Evolutionary conservation across 1,140 invertebrate genomes (phyloP).

Genomic region (Akabosia matsudoensis): DNA sequence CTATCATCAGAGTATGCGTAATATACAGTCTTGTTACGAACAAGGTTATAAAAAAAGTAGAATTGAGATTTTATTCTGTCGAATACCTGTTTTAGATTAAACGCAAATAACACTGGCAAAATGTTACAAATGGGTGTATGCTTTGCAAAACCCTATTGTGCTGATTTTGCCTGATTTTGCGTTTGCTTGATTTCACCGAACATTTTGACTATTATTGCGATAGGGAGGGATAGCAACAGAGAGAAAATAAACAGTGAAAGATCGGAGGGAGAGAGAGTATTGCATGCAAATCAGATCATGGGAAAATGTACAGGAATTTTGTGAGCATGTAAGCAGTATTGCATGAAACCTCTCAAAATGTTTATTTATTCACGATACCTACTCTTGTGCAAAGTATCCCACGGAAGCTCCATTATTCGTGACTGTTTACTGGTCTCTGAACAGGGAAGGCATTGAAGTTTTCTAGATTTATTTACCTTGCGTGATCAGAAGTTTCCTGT

Average conservation of each 20-base stretch:
- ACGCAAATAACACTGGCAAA: too few relatives aligned
- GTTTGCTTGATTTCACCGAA: too few relatives aligned
- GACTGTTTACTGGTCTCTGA: too few relatives aligned
- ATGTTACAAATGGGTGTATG: too few relatives aligned
- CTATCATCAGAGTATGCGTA: background rate
- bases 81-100: too few relatives aligned
- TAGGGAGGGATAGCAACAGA: background rate
- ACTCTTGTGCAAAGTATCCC: background rate
- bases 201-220: background rate
- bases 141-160: too few relatives aligned
- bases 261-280: background rate
- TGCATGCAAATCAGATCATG: background rate
- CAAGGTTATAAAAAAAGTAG: background rate
- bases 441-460: too few relatives aligned
- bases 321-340: background rate
- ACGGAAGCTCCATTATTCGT: background rate
- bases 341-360: background rate
- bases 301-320: background rate
- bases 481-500: too few relatives aligned
- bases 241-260: background rate
- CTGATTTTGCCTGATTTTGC: too few relatives aligned
- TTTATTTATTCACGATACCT: background rate
- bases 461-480: too few relatives aligned
- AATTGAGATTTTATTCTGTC: background rate
- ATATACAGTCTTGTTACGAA: background rate